These are phyloP conservation scores for Caenorhabditis zanzibari DNA, from an alignment of 2,888 invertebrate genomes.

Conservation along the genomic window DNA sequence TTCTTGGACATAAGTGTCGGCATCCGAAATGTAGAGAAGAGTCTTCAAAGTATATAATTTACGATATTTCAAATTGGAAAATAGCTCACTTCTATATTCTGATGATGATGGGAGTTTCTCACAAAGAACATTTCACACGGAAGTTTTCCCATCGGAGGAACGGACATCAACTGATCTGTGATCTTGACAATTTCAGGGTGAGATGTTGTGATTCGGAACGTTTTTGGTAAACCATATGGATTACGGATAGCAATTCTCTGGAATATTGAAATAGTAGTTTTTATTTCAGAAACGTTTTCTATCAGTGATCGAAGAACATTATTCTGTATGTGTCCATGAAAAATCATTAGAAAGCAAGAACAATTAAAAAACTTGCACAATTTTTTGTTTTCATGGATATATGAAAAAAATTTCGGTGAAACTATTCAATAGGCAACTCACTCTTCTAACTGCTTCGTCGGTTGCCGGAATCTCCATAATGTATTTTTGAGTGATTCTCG, in stretches of 20 bases:
- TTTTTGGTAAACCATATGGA: conserved; percentile 63
- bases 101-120: conserved; percentile 62
- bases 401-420: neutral
- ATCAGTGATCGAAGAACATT: too few species aligned
- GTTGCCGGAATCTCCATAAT: conserved; percentile 48
- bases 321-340: too few species aligned
- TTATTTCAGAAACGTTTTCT: too few species aligned
- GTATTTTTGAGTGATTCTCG: conserved; percentile 56
- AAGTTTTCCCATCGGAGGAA: conserved; percentile 49
- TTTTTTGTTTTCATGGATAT: neutral
- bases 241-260: conserved; percentile 68
- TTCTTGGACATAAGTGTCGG: conserved; percentile 64
- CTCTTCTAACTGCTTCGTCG: conserved; percentile 33
- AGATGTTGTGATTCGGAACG: conserved; percentile 64
- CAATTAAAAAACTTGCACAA: too few species aligned
- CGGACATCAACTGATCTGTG: conserved; percentile 35
- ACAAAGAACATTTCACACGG: conserved; percentile 58
- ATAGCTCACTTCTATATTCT: conserved; percentile 58
- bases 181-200: conserved; percentile 61
- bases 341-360: too few species aligned
- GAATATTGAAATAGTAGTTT: too few species aligned
- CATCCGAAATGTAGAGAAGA: conserved; percentile 65
- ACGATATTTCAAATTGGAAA: neutral
- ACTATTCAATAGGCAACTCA: neutral
- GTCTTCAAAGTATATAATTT: conserved; percentile 10